Base-by-base conservation (phyloP, 1,140 invertebrate genomes). In the Branchinecta lindahli region DNA sequence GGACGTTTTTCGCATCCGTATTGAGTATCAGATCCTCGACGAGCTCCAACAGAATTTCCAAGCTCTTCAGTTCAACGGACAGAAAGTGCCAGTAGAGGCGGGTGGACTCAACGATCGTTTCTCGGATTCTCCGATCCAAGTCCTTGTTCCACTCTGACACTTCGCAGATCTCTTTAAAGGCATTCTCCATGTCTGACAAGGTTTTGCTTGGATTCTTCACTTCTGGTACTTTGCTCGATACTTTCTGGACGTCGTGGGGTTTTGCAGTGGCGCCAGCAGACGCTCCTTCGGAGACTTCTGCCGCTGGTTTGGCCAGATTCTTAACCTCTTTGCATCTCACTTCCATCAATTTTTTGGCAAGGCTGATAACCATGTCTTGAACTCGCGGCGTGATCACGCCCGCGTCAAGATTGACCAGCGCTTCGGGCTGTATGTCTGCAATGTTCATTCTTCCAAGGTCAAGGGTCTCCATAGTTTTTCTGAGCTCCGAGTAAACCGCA, bases 1-100 rank as follows among this genome's bases (percentile, higher is more conserved):
- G 52, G 18, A 61, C 18, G 18, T 61, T 12, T 61, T 12, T 15
- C 12, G 52, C 12, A 61, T 61, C 52, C 12, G 52, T 20, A 4
- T 15, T 61, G 12, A 61, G 18, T 20, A 61, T 20, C 18, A 61
- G 52, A 61, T 61, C 52, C 18, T 61, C 52, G 18, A 61, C 52
- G 12, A 61, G 52, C 52, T 61, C 52, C 18, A 61, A 20, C 18
- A 61, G 18, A 61, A 61, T 61, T 61, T 61, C 52, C 18, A 61
- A 61, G 6, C 52, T 61, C 52, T 61, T 61, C 52, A 61, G 18
- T 61, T 61, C 52, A 15, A 61, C 52, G 18, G 52, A 61, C 6
- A 61, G 18, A 61, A 61, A 61, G 52, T 61, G 52, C 52, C 52
- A 61, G 52, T 61, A 61, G 18, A 61, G 52, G 12, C 52, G 52